These are phyloP conservation scores for Zootermopsis nevadensis DNA, from an alignment of 2,888 invertebrate genomes.

Conservation along the genomic window DNA sequence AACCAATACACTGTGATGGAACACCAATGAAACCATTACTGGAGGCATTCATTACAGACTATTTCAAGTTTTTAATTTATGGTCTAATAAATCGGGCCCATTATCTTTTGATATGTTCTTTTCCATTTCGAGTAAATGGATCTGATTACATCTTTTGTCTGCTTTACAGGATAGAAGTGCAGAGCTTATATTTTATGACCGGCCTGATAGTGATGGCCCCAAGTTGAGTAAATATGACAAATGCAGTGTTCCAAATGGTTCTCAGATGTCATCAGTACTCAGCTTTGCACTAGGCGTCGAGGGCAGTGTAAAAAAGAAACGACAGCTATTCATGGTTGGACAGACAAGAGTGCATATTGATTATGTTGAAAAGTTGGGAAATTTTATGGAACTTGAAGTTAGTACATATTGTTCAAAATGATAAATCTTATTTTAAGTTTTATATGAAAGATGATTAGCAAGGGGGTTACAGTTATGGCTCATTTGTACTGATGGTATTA, in stretches of 20 bases:
- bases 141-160: background rate
- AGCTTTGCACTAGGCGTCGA: constrained; percentile 73
- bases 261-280: constrained; percentile 69
- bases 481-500: too few relatives aligned
- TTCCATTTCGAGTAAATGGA: background rate
- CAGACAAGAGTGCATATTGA: constrained; percentile 93
- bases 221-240: constrained; percentile 81
- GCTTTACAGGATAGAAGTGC: constrained; percentile 66
- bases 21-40: too few relatives aligned
- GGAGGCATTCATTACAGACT: too few relatives aligned
- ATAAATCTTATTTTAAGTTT: too few relatives aligned
- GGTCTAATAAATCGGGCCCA: too few relatives aligned
- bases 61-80: too few relatives aligned
- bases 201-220: constrained; percentile 82
- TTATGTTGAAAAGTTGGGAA: constrained; percentile 80
- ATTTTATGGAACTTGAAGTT: constrained; percentile 89
- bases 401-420: background rate
- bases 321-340: constrained; percentile 81
- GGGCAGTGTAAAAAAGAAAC: constrained; percentile 80
- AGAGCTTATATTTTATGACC: constrained; percentile 83
- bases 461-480: too few relatives aligned
- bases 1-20: too few relatives aligned
- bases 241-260: constrained; percentile 66
- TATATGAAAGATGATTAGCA: too few relatives aligned
- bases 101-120: background rate